Conservation (phyloP, 2,797 vertebrate genomes). For the Leucoraja ocellata region DNA sequence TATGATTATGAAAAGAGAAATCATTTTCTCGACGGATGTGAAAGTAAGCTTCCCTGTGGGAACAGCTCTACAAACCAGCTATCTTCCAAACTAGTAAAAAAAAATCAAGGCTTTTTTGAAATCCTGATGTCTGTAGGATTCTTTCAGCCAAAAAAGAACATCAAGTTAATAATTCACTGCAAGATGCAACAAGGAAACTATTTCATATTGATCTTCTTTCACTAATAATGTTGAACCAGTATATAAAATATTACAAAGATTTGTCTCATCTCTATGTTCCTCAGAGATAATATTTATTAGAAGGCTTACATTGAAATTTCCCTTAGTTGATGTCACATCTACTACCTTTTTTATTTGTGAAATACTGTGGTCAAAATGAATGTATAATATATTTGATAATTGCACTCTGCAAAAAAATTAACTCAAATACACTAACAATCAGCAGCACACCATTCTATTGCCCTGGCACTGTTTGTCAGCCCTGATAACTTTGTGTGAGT, state of each 20-base stretch:
- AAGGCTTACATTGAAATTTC: neutral
- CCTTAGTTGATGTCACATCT: too few relatives aligned
- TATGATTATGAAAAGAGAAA: too few relatives aligned
- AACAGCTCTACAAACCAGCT: neutral
- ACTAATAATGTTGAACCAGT: conserved; percentile 14
- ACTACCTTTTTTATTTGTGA: neutral
- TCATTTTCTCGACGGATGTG: neutral
- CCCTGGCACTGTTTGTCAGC: neutral
- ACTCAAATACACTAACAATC: neutral
- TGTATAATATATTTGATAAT: neutral
- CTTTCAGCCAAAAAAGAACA: neutral
- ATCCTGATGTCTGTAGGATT: neutral
- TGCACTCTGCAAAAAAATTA: neutral
- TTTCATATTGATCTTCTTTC: conserved; percentile 18
- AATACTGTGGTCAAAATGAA: neutral
- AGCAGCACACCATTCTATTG: neutral
- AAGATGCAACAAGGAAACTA: neutral
- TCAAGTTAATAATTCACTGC: conserved; percentile 27
- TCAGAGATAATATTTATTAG: neutral
- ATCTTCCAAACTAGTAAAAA: neutral
- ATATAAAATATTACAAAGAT: conserved; percentile 9
- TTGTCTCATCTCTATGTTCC: neutral
- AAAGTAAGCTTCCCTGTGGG: too few relatives aligned
- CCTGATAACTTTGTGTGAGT: neutral
- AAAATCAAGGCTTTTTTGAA: neutral